phyloP scores from a whole-genome alignment of 2,797 vertebrate species.

The Allobates femoralis region DNA sequence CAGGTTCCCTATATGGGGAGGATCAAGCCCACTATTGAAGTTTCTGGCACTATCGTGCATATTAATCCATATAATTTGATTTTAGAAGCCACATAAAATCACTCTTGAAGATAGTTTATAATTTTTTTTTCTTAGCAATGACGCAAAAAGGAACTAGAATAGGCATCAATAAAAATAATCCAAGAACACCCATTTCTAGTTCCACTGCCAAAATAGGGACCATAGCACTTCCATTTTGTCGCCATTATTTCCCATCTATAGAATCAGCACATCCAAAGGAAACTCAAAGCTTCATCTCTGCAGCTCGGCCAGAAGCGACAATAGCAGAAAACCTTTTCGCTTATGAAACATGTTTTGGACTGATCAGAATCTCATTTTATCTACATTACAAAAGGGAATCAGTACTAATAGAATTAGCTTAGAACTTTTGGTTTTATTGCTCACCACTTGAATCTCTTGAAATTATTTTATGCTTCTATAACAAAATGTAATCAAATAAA shows the following conservation, averaged over 20 bases:
- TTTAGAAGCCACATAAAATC: neutral
- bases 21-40: neutral
- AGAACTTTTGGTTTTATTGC: neutral
- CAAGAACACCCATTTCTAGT: neutral
- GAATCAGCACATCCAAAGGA: neutral
- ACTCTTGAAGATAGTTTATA: too few species aligned
- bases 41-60: neutral
- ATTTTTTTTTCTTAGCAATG: too few species aligned
- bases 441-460: neutral
- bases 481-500: neutral
- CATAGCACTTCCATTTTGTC: neutral
- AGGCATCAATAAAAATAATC: neutral
- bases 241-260: neutral
- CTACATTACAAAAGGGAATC: neutral
- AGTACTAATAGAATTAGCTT: neutral
- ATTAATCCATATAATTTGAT: neutral
- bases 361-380: neutral
- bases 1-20: too few species aligned
- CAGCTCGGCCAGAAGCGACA: neutral
- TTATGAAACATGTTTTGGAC: neutral
- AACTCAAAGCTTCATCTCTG: neutral
- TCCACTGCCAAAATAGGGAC: neutral
- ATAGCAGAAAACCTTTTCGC: neutral
- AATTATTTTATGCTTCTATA: neutral
- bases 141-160: too few species aligned